phyloP scores from a whole-genome alignment of 2,888 invertebrate genomes.

The Nowickia ferox region DNA sequence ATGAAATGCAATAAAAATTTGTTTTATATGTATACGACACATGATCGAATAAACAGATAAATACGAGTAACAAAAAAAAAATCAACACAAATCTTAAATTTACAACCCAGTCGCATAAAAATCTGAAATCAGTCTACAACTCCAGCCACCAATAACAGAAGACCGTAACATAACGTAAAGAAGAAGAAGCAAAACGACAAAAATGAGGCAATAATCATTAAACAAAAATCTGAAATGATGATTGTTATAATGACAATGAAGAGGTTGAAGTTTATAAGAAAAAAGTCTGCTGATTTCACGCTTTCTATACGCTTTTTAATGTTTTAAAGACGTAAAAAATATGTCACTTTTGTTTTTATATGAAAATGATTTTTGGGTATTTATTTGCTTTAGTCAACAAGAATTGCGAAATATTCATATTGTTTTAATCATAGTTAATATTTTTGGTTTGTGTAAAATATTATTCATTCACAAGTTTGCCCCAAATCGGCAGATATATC shows the following conservation, averaged over 20 bases:
- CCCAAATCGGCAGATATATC: too few relatives aligned
- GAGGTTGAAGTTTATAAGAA: conserved; percentile 37
- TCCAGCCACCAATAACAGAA: conserved; percentile 52
- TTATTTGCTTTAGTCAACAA: background rate
- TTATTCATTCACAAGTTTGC: too few relatives aligned
- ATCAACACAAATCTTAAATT: conserved; percentile 19
- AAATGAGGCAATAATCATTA: conserved; percentile 56
- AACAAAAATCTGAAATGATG: conserved; percentile 62
- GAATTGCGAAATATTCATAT: background rate
- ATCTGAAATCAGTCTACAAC: conserved; percentile 50
- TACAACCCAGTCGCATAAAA: conserved; percentile 11
- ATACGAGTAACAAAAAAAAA: conserved; percentile 11
- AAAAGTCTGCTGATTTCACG: conserved; percentile 51
- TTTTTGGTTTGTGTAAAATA: too few relatives aligned
- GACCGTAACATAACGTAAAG: background rate
- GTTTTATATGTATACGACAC: conserved; percentile 57
- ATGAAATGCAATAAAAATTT: conserved; percentile 68
- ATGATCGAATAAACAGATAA: conserved; percentile 67
- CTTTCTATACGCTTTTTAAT: conserved; percentile 63
- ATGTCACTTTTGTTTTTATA: conserved; percentile 27
- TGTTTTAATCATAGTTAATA: background rate
- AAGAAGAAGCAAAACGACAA: conserved; percentile 1
- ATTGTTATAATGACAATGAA: conserved; percentile 37
- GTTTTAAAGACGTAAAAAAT: conserved; percentile 52
- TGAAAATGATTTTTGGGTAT: conserved; percentile 25